A percentile compares a stretch with the other conserved stretches of the same genome.
Conservation (phyloP, 2,113 vertebrate species). For the Vidua chalybeata region DNA sequence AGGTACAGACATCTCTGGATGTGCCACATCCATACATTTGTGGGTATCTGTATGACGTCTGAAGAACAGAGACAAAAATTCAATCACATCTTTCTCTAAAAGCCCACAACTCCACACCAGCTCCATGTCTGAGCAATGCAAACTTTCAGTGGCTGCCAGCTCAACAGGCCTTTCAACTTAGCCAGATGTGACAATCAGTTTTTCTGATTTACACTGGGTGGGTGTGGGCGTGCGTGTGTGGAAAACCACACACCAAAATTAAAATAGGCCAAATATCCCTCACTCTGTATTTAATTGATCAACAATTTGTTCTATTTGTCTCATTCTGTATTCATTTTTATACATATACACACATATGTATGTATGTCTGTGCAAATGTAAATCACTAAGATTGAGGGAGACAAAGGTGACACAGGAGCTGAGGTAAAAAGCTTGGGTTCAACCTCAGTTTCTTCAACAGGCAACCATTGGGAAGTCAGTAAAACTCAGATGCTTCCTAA, state of each 20-base stretch:
- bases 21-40: neutral
- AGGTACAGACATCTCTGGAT: neutral
- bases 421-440: neutral
- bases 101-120: neutral
- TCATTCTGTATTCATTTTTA: neutral
- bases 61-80: neutral
- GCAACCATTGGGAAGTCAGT: neutral
- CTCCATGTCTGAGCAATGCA: neutral
- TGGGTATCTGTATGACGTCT: neutral
- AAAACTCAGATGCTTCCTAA: neutral
- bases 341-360: neutral
- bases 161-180: neutral
- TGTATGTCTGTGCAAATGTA: neutral
- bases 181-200: neutral
- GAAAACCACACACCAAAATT: neutral
- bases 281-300: neutral
- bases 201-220: neutral
- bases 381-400: neutral
- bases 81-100: neutral
- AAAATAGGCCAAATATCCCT: neutral
- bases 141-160: neutral
- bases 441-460: neutral
- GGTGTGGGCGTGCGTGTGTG: neutral
- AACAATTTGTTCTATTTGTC: neutral
- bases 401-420: neutral